Evolutionary conservation across 1,140 invertebrate genomes (phyloP).

Genomic region (Tetragonula clypearis): DNA sequence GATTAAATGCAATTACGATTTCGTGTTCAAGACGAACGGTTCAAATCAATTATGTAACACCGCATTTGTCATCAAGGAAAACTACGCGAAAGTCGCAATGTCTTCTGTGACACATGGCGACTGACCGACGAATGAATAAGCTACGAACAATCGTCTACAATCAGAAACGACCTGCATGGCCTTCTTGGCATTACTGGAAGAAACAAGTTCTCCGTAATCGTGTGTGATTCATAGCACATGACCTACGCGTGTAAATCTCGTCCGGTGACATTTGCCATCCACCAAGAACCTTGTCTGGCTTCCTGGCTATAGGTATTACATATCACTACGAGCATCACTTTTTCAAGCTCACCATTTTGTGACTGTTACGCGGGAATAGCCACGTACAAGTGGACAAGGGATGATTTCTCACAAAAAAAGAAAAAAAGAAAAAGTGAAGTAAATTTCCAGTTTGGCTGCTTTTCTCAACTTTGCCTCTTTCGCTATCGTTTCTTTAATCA

Average conservation of each 20-base stretch:
- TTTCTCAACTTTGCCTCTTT: too few species aligned
- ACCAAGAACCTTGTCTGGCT: constrained; percentile 8
- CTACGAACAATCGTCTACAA: neutral
- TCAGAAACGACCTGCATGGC: neutral
- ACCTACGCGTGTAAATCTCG: constrained; percentile 51
- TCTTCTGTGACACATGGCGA: neutral
- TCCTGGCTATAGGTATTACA: constrained; percentile 19
- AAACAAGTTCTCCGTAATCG: constrained; percentile 48
- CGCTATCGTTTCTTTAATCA: too few species aligned
- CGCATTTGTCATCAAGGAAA: neutral
- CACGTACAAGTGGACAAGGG: too few species aligned
- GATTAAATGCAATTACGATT: too few species aligned
- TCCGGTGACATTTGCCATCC: constrained; percentile 32
- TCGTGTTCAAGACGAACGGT: too few species aligned
- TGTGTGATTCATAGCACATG: constrained; percentile 53
- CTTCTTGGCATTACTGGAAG: constrained; percentile 2
- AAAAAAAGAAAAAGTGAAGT: too few species aligned
- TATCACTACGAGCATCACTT: neutral
- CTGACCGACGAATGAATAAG: constrained; percentile 15
- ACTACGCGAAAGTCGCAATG: neutral
- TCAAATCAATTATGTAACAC: neutral
- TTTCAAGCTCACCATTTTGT: neutral
- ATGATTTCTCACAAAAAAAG: too few species aligned
- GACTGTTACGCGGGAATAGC: too few species aligned
- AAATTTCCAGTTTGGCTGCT: too few species aligned